Percentiles rank a stretch among this genome's conserved stretches.
Conservation (phyloP, 2,113 vertebrate genomes). For the Ceuthmochares aereus region DNA sequence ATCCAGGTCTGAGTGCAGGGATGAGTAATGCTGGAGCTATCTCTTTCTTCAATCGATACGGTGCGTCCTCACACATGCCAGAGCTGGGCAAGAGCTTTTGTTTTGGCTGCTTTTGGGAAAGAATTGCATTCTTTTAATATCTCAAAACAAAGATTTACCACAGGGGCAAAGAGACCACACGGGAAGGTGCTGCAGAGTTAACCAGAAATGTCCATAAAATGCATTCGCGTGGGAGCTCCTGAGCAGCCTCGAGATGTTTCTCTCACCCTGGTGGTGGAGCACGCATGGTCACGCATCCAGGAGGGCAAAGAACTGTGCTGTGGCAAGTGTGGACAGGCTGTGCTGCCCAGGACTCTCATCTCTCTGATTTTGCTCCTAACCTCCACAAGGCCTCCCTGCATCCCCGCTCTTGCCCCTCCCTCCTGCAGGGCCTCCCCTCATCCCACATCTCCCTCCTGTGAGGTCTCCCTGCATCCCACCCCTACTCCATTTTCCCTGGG, state of each 20-base stretch:
- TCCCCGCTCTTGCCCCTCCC: no score
- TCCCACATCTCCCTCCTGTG: no score
- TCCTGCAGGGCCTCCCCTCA: no score
- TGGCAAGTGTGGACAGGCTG: fast-evolving
- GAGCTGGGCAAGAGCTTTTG: constrained; percentile 36
- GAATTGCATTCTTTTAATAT: constrained; percentile 59
- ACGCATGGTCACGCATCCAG: fast-evolving
- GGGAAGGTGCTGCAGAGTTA: background rate
- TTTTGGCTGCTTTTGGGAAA: constrained; percentile 53
- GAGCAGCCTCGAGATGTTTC: background rate
- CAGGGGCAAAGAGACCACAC: constrained; percentile 19
- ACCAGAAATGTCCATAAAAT: background rate
- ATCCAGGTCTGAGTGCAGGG: background rate
- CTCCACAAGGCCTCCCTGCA: no score
- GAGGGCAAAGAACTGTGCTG: background rate
- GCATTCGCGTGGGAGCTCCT: background rate
- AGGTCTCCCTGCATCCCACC: no score
- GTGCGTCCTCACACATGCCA: constrained; percentile 30
- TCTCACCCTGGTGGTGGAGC: no score
- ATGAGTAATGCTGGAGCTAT: constrained; percentile 51
- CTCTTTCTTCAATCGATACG: background rate
- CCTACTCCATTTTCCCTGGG: no score
- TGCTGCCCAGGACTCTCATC: background rate
- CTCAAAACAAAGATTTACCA: background rate
- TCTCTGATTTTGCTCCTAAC: background rate